phyloP scores from a whole-genome alignment of 1,140 invertebrate species.

The Drepana arcuata region DNA sequence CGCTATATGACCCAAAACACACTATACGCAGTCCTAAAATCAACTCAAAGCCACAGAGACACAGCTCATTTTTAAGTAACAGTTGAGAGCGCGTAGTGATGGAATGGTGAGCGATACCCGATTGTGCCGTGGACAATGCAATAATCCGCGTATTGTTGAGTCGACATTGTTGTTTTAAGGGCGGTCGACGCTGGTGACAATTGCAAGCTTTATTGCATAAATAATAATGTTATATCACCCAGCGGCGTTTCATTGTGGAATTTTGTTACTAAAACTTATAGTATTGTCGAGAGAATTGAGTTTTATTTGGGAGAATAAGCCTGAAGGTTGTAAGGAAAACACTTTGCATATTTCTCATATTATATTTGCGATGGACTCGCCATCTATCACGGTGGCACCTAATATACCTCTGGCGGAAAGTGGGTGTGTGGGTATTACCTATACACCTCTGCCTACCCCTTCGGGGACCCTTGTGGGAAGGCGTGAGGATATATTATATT shows the following conservation, averaged over 20 bases:
- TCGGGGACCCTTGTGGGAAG: too few relatives aligned
- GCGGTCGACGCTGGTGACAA: constrained; percentile 56
- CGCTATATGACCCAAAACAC: constrained; percentile 30
- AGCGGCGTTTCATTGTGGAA: constrained; percentile 46
- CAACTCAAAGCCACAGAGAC: constrained; percentile 14
- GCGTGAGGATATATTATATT: too few relatives aligned
- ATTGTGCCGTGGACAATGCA: constrained; percentile 63
- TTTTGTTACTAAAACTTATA: constrained; percentile 46
- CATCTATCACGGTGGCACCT: too few relatives aligned
- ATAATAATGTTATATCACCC: constrained; percentile 65
- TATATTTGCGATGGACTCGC: too few relatives aligned
- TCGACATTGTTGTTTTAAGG: constrained; percentile 70
- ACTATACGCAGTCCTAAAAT: constrained; percentile 7
- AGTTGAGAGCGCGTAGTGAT: constrained; percentile 27
- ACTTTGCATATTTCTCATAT: too few relatives aligned
- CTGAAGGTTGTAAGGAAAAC: too few relatives aligned
- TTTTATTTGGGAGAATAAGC: too few relatives aligned
- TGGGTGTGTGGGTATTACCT: too few relatives aligned
- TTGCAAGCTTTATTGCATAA: constrained; percentile 68
- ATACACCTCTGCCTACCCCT: too few relatives aligned
- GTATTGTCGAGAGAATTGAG: constrained; percentile 16
- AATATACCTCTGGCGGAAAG: too few relatives aligned
- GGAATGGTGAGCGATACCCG: constrained; percentile 32
- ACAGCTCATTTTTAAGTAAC: constrained; percentile 14
- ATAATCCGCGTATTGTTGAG: constrained; percentile 67